phyloP scores from a whole-genome alignment of 2,113 vertebrate genomes.

The Myotis yumanensis region DNA sequence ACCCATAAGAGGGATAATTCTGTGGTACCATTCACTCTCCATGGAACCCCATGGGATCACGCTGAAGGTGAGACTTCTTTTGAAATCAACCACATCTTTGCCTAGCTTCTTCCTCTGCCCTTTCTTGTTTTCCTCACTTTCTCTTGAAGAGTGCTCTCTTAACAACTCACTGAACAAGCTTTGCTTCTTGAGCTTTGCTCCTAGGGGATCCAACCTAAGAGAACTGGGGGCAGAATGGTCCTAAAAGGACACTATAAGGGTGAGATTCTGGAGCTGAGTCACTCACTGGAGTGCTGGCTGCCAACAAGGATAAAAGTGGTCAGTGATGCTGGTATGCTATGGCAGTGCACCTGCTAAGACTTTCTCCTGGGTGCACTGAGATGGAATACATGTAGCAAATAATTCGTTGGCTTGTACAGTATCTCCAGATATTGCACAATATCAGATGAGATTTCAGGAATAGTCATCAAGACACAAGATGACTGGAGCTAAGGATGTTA shows the following conservation, averaged over 20 bases:
- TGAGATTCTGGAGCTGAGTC: background rate
- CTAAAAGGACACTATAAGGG: background rate
- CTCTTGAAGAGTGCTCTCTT: background rate
- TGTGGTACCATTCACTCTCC: background rate
- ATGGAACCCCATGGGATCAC: background rate
- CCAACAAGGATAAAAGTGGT: background rate
- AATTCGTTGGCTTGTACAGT: background rate
- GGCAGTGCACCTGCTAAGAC: background rate
- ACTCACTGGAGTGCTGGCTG: background rate
- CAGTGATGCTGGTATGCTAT: background rate
- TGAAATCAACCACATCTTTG: conserved; percentile 18
- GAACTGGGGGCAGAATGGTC: background rate
- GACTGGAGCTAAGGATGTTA: background rate
- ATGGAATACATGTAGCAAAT: background rate
- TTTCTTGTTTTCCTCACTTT: conserved; percentile 18
- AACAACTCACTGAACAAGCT: background rate
- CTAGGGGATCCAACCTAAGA: background rate
- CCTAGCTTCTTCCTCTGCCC: background rate
- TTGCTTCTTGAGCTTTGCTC: background rate
- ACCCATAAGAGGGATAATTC: background rate
- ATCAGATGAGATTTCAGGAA: conserved; percentile 24
- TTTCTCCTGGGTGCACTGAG: background rate
- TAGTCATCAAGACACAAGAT: background rate
- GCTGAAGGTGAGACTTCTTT: background rate
- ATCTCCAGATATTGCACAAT: background rate